Base-by-base conservation (phyloP, 2,888 invertebrate species). In the Pristionchus japonicus region DNA sequence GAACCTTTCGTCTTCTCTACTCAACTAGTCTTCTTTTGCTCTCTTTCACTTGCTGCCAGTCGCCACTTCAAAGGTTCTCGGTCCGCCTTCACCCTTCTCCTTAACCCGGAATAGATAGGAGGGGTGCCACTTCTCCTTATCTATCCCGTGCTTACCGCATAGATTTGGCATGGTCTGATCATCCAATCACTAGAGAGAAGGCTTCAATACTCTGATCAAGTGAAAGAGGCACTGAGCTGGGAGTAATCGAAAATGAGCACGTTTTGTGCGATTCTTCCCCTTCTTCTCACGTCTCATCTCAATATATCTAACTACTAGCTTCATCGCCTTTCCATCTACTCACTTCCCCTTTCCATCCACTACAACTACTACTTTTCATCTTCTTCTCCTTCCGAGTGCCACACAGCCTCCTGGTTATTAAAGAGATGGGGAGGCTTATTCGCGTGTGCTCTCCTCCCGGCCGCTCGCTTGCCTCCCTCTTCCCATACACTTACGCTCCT, bases 391-490 rank as follows among this genome's bases (percentile, higher is more conserved):
- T 70, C 31, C 31, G 70, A 70, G 70, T 70, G 70, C 17, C n/a
- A n/a, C n/a, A n/a, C 37, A 23, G 70, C 7, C 64, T 27, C n/a
- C 64, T 31, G 23, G 70, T 70, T 70, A 70, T 70, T 70, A 70
- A 40, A 70, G 70, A 37, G 70, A 70, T 70, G 70, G 70, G 70
- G n/a, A n/a, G 37, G 70, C 70, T 70, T 70, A 70, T 34, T 20
- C 37, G 37, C 70, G 31, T 15, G 31, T 37, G 31, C 34, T 37
- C 34, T 34, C 31, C 20, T 27, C 61, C 61, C n/a, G n/a, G 23
- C 61, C 27, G 13, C 64, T 67, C 34, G 31, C 1, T 67, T 67
- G 64, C 4, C 57, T n/a, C 57, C 23, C 57, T 3, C 20, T 57
- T 23, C 57, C 23, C 23, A n/a, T 23, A 57, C 57, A 57, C 27